Evolutionary conservation across 2,113 vertebrate genomes (phyloP).

Genomic region (Philantomba maxwellii): DNA sequence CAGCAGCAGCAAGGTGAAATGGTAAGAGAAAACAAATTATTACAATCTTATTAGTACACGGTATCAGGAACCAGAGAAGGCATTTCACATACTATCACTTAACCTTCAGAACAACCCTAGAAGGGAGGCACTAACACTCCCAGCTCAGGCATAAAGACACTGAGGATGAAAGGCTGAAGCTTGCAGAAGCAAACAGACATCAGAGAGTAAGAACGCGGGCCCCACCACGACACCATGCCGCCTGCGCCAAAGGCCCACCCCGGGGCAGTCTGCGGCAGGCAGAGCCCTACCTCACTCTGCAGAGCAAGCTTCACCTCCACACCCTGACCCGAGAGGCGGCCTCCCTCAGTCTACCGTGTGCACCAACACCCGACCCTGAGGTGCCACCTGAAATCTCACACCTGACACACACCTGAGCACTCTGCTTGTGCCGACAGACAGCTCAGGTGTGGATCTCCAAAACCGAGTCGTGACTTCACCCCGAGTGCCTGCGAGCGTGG

Average conservation of each 20-base stretch:
- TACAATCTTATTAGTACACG: background rate
- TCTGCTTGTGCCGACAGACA: background rate
- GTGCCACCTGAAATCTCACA: background rate
- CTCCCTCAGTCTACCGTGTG: rapidly evolving
- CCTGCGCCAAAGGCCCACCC: background rate
- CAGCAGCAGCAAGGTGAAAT: background rate
- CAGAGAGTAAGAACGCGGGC: rapidly evolving
- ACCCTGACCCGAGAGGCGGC: background rate
- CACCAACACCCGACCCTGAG: rapidly evolving
- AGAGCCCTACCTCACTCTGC: background rate
- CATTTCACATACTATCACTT: background rate
- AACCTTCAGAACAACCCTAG: background rate
- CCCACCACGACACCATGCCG: rapidly evolving
- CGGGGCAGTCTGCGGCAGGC: rapidly evolving
- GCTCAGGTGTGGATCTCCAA: background rate
- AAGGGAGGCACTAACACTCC: too few species aligned
- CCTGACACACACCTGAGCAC: background rate
- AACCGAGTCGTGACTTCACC: rapidly evolving
- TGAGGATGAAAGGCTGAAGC: background rate
- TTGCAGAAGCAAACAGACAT: background rate
- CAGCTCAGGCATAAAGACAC: too few species aligned
- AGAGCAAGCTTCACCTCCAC: background rate
- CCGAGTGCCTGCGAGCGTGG: rapidly evolving
- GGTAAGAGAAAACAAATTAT: background rate
- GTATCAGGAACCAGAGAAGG: background rate